Percentiles rank a stretch among this genome's conserved stretches.
Evolutionary conservation across 1,140 invertebrate species (phyloP).

Genomic region (Ceratitis capitata): DNA sequence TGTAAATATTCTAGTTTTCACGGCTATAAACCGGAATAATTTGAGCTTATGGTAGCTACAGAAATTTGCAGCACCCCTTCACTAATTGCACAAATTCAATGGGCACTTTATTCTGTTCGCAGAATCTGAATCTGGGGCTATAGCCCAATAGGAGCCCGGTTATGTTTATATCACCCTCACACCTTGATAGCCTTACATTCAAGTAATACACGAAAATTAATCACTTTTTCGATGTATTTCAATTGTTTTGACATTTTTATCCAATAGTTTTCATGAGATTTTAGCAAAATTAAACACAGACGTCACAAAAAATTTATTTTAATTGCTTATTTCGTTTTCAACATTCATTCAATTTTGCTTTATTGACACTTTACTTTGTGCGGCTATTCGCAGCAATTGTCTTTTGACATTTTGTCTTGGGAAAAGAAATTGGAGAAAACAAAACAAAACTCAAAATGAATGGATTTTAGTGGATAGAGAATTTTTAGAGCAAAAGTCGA

Average conservation of each 20-base stretch:
- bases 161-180: not conserved
- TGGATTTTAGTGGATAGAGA: not conserved
- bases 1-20: not conserved
- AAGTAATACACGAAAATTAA: conserved; percentile 3
- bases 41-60: too few relatives aligned
- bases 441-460: not conserved
- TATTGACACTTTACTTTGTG: conserved; percentile 41
- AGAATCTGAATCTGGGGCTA: conserved; percentile 3
- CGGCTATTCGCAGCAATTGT: not conserved
- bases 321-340: conserved; percentile 41
- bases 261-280: conserved; percentile 37
- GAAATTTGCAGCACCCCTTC: not conserved
- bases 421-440: not conserved
- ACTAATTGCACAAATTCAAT: not conserved
- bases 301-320: conserved; percentile 47
- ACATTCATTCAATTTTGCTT: conserved; percentile 24
- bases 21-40: too few relatives aligned
- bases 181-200: not conserved
- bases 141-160: conserved; percentile 8
- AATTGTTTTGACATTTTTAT: not conserved
- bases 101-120: too few relatives aligned
- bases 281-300: conserved; percentile 55
- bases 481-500: not conserved
- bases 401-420: not conserved
- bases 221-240: not conserved